Base-by-base conservation (phyloP, 2,113 vertebrate species). In the Menidia beryllina region DNA sequence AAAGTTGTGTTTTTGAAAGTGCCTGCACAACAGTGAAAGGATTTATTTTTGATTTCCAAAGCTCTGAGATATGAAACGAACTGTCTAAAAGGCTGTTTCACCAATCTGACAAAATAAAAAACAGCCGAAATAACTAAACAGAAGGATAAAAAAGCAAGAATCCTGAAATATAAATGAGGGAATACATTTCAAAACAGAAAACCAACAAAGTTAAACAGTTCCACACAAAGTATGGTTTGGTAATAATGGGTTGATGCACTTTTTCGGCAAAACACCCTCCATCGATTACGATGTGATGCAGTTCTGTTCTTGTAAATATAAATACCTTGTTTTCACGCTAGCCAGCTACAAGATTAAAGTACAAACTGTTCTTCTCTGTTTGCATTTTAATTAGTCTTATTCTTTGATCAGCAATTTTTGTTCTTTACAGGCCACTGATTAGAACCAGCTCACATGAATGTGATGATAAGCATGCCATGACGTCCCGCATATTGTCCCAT, bases 381-480 rank as follows among this genome's bases (percentile, higher is more conserved):
- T 68, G 21, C 26, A 27, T 72, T 43, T 51, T 20, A 3, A 4
- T 73, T 63, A 8, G 30, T 38, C 50, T 61, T 41, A 56, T 34
- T 51, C n/a, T 82, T 59, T 74, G 70, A 75, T 71, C 30, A 41
- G 5, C 67, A 26, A 62, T 57, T 68, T 48, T 60, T 62, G 23
- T 59, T 62, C 72, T 56, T 52, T 58, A 64, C 23, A 27, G 39
- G 20, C 25, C 50, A 51, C 43, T 59, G 81, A 80, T 72, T 36
- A 73, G 59, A 60, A 72, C 59, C 67, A 72, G 60, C 49, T 59
- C 12, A 0, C 45, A 23, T 52, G 82, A 80, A 72, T 50, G 65
- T 48, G 43, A 51, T 39, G 73, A 75, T 49, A 60, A 48, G 60
- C 50, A 55, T 60, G 36, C 58, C 71, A 58, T 72, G 70, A 78